Evolutionary conservation across 2,797 vertebrate genomes (phyloP), one percentile per base, ranked within the genome.

Genomic region (Chanos chanos): DNA sequence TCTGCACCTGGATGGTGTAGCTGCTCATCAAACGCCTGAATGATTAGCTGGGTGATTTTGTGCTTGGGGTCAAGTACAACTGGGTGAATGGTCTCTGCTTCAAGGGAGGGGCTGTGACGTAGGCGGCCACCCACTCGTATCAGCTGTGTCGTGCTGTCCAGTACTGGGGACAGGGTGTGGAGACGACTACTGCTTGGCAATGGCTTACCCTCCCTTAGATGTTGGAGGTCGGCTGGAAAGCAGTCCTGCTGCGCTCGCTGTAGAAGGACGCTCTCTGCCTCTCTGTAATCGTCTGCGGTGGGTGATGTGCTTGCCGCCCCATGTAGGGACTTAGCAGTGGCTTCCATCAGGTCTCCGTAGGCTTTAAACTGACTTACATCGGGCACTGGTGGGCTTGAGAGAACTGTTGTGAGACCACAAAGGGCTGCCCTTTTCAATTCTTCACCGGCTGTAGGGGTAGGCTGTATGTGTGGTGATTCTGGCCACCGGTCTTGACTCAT

Each of bases 101-200:
- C 44, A 4, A 21, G 21, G 1, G 25, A 16, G 25, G 52, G 53
- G 3, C 27, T 1, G 1, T 47, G 5, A 9, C 24, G 1, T 12
- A 70, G 67, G 12, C 36, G 3, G 5, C 65, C 47, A 2, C 71
- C 66, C 1, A 72, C 61, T 37, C 43, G 44, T 3, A 68, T 68
- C 5, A 68, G 50, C 5, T 6, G 3, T 0, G 16, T 52, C 10
- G 30, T 3, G 13, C 25, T 8, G 18, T 70, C 66, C 1, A 65
- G n/a, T 1, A 65, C 49, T 3, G 60, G 70, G 8, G 61, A 48
- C 9, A 64, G 15, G 1, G 36, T 66, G 1, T 56, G 5, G 27
- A 62, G 3, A 31, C 43, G 30, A 51, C 49, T 65, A 0, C 16
- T n/a, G 3, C 55, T 28, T 1, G 15, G 19, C 22, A 72, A 33